Evolutionary conservation across 2,113 vertebrate species (phyloP).

Genomic region (Platichthys stellatus): DNA sequence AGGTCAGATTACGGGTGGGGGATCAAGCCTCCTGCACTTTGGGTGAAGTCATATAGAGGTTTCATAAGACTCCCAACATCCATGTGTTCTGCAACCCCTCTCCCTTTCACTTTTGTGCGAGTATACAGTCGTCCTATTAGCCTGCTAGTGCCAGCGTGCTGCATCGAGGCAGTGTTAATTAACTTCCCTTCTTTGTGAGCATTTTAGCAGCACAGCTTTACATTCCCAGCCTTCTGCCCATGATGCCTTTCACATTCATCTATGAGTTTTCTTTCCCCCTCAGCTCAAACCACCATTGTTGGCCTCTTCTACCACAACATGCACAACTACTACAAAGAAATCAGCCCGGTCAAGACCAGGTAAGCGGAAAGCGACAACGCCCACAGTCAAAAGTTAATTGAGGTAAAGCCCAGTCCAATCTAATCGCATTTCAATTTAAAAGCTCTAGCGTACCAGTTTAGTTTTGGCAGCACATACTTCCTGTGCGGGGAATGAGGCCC

Average conservation of each 20-base stretch:
- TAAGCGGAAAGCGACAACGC: conserved; percentile 67
- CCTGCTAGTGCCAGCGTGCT: conserved; percentile 55
- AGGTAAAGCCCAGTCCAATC: neutral
- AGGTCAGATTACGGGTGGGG: conserved; percentile 57
- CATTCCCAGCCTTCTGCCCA: conserved; percentile 59
- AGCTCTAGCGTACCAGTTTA: neutral
- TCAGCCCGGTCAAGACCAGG: conserved; percentile 88
- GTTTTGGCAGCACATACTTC: conserved; percentile 10
- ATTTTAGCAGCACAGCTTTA: conserved; percentile 68
- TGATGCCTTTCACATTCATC: conserved; percentile 26
- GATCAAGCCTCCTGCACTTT: conserved; percentile 46
- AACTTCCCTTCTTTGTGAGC: conserved; percentile 63
- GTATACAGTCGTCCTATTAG: conserved; percentile 59
- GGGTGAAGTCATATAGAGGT: conserved; percentile 60
- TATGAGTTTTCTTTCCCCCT: conserved; percentile 9
- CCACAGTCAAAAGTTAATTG: neutral
- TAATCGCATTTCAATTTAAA: neutral
- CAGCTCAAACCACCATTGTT: conserved; percentile 92
- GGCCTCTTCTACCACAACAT: conserved; percentile 93
- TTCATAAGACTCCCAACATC: conserved; percentile 64
- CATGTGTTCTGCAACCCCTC: conserved; percentile 30
- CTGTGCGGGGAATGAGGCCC: conserved; percentile 44
- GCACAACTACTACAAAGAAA: conserved; percentile 87
- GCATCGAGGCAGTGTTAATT: conserved; percentile 75
- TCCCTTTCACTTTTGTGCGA: conserved; percentile 71